These are phyloP conservation scores for Drosophila barbarae DNA, from an alignment of 2,888 invertebrate genomes.

Conservation along the genomic window DNA sequence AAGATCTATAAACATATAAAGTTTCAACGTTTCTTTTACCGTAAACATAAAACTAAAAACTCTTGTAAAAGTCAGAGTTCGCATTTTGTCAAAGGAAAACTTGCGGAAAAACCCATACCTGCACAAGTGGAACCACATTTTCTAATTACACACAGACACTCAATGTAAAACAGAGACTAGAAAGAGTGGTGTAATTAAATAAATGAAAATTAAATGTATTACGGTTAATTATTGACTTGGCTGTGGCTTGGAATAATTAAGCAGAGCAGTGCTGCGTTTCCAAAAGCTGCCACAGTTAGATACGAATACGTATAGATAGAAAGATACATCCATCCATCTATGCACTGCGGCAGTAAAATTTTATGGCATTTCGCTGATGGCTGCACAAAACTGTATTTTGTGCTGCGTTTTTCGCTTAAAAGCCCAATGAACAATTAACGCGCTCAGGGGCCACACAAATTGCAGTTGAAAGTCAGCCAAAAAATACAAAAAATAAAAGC, in stretches of 20 bases:
- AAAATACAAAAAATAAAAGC: constrained; percentile 1
- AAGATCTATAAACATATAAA: no score
- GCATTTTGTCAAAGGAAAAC: constrained; percentile 4
- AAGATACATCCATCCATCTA: constrained; percentile 21
- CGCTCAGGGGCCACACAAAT: constrained; percentile 34
- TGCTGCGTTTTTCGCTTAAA: constrained; percentile 13
- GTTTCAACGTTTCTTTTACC: background rate
- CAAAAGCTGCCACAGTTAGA: constrained; percentile 15
- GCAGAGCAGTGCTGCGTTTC: constrained; percentile 46
- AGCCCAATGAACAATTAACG: constrained; percentile 37
- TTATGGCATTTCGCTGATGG: constrained; percentile 40
- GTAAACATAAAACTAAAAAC: background rate
- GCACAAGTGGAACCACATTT: constrained; percentile 9
- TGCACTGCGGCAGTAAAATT: constrained; percentile 15
- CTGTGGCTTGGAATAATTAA: constrained; percentile 42
- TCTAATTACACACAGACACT: constrained; percentile 5
- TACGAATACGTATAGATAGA: constrained; percentile 19
- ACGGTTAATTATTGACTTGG: constrained; percentile 45
- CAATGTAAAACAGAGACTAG: constrained; percentile 2
- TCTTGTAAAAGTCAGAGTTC: constrained; percentile 13
- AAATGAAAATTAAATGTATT: constrained; percentile 54
- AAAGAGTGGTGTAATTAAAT: constrained; percentile 42
- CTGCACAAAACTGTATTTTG: constrained; percentile 23
- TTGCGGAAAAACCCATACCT: background rate
- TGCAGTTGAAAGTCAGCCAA: constrained; percentile 32